Evolutionary conservation across 2,888 invertebrate species (phyloP), one percentile per base, ranked within the genome.

Genomic region (Luperina nickerlii): DNA sequence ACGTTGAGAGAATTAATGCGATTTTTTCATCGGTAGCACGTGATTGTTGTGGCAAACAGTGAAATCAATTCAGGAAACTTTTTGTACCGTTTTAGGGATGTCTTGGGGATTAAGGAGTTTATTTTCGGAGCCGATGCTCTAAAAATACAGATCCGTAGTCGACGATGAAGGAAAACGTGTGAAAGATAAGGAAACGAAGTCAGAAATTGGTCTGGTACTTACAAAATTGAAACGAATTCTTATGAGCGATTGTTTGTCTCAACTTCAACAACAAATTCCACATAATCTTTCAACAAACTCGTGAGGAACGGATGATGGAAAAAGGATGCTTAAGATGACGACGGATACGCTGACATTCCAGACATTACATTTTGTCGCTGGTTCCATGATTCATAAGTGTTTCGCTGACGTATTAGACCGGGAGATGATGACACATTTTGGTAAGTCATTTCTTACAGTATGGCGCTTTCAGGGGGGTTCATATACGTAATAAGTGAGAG

Each of bases 31-130:
- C 69, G 63, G 54, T 38, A 48, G 78, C 32, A 74, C 89, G 82
- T 88, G 87, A 90, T 87, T 71, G 32, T 74, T 74, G 77, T 82
- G 51, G 51, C 66, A 78, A 88, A 72, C 77, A 79, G 71, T 68
- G 32, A 60, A 76, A 86, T 78, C 24, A 75, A 81, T 86, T 81
- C 57, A 62, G 54, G 8, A 32, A 42, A 70, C 18, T 74, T 80
- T 85, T 76, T 60, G 42, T 60, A 13, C 32, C 45, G 45, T 38
- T 73, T 76, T 71, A 27, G 65, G 20, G 66, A 54, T 72, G 32
- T 51, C 42, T 66, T 54, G n/a, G 27, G 60, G 20, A 62, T 24
- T 24, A 69, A 8, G 11, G 20, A 63, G 13, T 32, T n/a, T 86
- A 32, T 73, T 75, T 62, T 66, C 20, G 4, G 24, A 62, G 63